Conservation (phyloP, 2,113 vertebrate genomes). For the Lutjanus erythropterus region DNA sequence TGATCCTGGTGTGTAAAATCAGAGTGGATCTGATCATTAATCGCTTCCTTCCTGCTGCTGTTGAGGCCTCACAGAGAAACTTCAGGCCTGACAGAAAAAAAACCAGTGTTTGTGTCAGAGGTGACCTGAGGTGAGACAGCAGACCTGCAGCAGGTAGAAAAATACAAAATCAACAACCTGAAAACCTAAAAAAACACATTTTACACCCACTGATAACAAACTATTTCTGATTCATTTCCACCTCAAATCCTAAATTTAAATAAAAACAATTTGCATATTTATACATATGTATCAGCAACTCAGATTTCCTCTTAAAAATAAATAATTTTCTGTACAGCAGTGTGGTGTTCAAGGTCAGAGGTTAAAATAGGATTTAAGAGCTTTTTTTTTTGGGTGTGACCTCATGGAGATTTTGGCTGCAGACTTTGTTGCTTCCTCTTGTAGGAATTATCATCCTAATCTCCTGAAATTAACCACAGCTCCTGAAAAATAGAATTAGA, state of each 20-base stretch:
- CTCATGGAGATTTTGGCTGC: slow-evolving; percentile 19
- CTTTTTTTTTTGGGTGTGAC: slow-evolving; percentile 28
- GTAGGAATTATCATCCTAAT: slow-evolving; percentile 22
- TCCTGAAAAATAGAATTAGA: background rate
- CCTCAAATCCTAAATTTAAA: background rate
- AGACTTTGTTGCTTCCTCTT: slow-evolving; percentile 15
- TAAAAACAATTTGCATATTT: slow-evolving; percentile 9
- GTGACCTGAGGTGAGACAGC: slow-evolving; percentile 73
- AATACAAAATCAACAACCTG: background rate
- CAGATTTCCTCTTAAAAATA: background rate
- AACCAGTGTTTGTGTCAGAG: slow-evolving; percentile 31
- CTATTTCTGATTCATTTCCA: background rate
- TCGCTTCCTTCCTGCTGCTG: background rate
- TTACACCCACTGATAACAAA: background rate
- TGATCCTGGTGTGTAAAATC: background rate
- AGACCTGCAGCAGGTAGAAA: slow-evolving; percentile 2
- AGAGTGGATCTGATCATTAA: background rate
- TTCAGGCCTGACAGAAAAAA: slow-evolving; percentile 25
- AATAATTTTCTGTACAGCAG: accelerated
- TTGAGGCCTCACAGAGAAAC: slow-evolving; percentile 12
- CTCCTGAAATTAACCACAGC: slow-evolving; percentile 27
- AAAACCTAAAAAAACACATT: no score
- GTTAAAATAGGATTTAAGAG: slow-evolving; percentile 31
- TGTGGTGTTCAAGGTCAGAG: slow-evolving; percentile 55
- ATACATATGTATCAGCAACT: background rate